These are phyloP conservation scores for Desoria tigrina DNA, from an alignment of 2,888 invertebrate genomes.

Conservation along the genomic window DNA sequence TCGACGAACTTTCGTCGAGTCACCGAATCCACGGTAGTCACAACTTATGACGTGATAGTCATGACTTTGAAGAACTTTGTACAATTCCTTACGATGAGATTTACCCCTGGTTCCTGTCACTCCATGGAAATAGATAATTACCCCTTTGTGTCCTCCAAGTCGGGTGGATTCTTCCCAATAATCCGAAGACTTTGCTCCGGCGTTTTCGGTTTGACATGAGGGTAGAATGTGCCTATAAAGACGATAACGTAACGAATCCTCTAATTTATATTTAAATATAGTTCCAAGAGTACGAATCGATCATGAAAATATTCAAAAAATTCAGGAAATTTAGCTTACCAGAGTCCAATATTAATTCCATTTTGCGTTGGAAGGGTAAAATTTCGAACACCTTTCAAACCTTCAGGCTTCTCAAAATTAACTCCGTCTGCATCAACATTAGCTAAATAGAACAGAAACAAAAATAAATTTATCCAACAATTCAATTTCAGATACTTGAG, in stretches of 20 bases:
- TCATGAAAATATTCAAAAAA: background rate
- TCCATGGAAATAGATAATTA: conserved; percentile 72
- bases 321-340: background rate
- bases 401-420: conserved; percentile 16
- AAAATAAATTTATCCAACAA: conserved; percentile 7
- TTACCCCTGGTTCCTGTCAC: conserved; percentile 73
- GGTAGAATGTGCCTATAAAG: conserved; percentile 9
- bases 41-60: conserved; percentile 77
- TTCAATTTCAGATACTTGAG: conserved; percentile 21
- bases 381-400: conserved; percentile 1
- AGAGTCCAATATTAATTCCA: conserved; percentile 5
- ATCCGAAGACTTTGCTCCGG: background rate
- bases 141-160: conserved; percentile 55
- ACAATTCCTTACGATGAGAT: conserved; percentile 69
- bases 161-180: conserved; percentile 5
- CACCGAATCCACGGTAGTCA: conserved; percentile 84
- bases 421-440: conserved; percentile 14
- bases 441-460: background rate
- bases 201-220: background rate
- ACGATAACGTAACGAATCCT: too few relatives aligned
- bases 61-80: conserved; percentile 68
- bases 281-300: background rate
- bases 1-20: conserved; percentile 65
- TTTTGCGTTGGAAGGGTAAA: background rate
- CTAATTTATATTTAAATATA: background rate